Percentiles rank a stretch among this genome's conserved stretches.
These are phyloP conservation scores for Otus sunia DNA, from an alignment of 2,113 vertebrate genomes.

Conservation along the genomic window DNA sequence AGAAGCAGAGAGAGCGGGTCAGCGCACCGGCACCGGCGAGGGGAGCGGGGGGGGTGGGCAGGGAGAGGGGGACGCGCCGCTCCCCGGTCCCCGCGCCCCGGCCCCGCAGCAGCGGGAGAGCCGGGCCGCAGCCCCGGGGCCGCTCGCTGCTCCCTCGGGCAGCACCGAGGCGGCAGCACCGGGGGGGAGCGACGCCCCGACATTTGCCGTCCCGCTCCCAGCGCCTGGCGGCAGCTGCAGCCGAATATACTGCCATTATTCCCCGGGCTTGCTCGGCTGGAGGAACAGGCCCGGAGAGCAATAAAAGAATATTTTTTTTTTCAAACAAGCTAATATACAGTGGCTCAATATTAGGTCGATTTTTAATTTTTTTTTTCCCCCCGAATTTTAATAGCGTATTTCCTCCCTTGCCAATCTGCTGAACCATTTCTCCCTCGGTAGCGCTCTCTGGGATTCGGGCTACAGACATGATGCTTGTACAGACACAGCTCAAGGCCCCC, in stretches of 20 bases:
- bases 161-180: not conserved
- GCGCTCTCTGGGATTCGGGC: not conserved
- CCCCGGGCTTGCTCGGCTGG: not conserved
- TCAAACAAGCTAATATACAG: not conserved
- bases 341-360: not conserved
- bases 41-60: not conserved
- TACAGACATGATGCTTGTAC: not conserved
- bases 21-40: not conserved
- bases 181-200: not conserved
- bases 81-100: not conserved
- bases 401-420: not conserved
- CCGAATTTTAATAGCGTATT: not conserved
- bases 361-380: not conserved
- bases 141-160: not conserved
- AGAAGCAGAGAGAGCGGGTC: not conserved
- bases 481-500: not conserved
- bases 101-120: not conserved
- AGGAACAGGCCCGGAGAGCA: not conserved
- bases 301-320: not conserved
- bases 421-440: not conserved
- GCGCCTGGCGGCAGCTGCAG: not conserved
- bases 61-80: not conserved
- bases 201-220: not conserved
- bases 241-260: not conserved
- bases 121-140: not conserved